Conservation (phyloP, 2,888 invertebrate genomes). For the Mimas tiliae region DNA sequence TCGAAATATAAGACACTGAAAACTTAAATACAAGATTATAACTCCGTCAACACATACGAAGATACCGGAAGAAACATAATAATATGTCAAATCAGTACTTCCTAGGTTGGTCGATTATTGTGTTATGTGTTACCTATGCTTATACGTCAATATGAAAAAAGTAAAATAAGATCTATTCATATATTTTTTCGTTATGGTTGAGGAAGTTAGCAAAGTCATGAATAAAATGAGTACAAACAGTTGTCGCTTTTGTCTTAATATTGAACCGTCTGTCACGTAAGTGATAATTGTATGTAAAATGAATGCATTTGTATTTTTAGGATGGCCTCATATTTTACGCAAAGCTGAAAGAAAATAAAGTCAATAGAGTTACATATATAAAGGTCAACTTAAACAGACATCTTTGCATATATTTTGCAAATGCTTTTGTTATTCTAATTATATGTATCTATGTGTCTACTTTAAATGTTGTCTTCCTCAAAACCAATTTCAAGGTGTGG, state of each 20-base stretch:
- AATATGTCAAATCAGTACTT: too few relatives aligned
- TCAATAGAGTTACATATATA: neutral
- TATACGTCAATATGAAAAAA: too few relatives aligned
- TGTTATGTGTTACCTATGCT: too few relatives aligned
- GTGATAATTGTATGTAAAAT: slow-evolving; percentile 27
- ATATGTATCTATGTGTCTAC: neutral
- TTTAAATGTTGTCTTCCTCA: neutral
- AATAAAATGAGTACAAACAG: slow-evolving; percentile 8
- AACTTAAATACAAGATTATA: too few relatives aligned
- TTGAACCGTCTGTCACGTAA: slow-evolving; percentile 18
- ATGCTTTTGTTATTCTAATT: neutral
- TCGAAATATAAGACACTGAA: too few relatives aligned
- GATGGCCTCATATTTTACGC: slow-evolving; percentile 22
- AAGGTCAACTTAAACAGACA: slow-evolving; percentile 20
- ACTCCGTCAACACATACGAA: too few relatives aligned
- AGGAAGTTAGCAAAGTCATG: too few relatives aligned
- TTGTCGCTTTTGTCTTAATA: neutral
- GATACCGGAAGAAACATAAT: too few relatives aligned
- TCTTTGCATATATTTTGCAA: slow-evolving; percentile 20
- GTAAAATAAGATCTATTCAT: too few relatives aligned
- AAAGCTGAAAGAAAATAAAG: slow-evolving; percentile 19
- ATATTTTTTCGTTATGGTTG: neutral
- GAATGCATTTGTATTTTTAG: slow-evolving; percentile 23
- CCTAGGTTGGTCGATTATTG: too few relatives aligned
- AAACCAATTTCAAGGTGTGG: neutral